phyloP scores from a whole-genome alignment of 2,113 vertebrate genomes.

The Prunella fulvescens region DNA sequence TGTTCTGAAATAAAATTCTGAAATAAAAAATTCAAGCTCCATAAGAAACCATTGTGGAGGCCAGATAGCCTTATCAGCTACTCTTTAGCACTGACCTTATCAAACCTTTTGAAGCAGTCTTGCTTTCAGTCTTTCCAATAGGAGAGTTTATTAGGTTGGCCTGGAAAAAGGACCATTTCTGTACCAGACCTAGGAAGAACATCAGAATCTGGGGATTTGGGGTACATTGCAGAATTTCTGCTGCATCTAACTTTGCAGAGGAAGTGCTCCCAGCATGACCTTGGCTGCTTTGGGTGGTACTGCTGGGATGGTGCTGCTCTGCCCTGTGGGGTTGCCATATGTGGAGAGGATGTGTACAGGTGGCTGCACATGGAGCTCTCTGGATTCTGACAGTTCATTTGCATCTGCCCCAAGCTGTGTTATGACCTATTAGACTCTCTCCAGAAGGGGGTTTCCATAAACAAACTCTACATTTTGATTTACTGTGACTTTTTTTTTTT shows the following conservation, averaged over 20 bases:
- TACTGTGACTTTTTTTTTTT: not conserved
- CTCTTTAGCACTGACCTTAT: not conserved
- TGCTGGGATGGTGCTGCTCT: not conserved
- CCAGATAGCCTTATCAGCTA: not conserved
- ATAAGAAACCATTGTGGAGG: not conserved
- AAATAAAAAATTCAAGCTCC: not conserved
- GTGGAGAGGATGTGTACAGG: not conserved
- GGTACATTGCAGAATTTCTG: not conserved
- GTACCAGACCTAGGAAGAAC: not conserved
- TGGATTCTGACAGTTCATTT: not conserved
- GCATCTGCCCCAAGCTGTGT: not conserved
- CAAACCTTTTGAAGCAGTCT: not conserved
- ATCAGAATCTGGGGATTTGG: not conserved
- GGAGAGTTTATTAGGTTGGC: not conserved
- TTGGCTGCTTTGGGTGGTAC: not conserved
- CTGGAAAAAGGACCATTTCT: not conserved
- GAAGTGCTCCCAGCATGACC: not conserved
- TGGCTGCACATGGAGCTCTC: not conserved
- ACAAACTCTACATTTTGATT: not conserved
- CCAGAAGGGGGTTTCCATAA: not conserved
- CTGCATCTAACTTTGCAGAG: not conserved
- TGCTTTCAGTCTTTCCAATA: not conserved
- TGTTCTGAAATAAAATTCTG: not conserved
- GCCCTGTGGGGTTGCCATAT: not conserved
- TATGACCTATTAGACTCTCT: not conserved